Conservation (phyloP, 2,797 vertebrate species). For the Propithecus perrieri region DNA sequence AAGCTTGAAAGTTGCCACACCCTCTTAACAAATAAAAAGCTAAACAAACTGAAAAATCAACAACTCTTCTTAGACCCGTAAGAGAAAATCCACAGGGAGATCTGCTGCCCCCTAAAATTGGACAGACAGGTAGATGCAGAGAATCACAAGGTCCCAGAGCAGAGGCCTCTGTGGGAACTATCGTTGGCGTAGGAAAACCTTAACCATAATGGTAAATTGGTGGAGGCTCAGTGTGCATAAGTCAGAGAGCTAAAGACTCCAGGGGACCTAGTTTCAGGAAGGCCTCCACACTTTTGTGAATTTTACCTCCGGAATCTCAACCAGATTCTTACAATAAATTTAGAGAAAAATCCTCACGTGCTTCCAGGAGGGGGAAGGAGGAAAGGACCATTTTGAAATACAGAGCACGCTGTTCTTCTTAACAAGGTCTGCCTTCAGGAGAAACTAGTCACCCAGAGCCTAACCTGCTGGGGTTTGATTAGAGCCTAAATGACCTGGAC, state of each 20-base stretch:
- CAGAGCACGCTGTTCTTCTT: background rate
- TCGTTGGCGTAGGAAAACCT: no score
- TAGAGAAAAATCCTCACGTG: background rate
- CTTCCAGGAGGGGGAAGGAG: background rate
- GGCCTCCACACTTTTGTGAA: background rate
- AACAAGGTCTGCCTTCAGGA: background rate
- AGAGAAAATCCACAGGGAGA: background rate
- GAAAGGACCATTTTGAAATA: background rate
- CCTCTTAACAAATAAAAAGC: background rate
- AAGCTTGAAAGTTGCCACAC: background rate
- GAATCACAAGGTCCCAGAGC: background rate
- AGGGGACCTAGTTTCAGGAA: background rate
- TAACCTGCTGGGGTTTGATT: background rate
- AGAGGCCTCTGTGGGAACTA: background rate
- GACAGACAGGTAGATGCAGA: background rate
- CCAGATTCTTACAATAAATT: background rate
- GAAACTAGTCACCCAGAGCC: background rate
- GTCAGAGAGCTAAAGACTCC: background rate
- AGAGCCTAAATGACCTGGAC: background rate
- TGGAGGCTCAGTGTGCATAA: background rate
- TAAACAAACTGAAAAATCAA: background rate
- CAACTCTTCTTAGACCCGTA: background rate
- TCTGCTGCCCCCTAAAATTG: background rate
- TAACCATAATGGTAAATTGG: no score
- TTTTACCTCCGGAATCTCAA: background rate